Percentiles rank a stretch among this genome's conserved stretches.
Conservation (phyloP, 2,113 vertebrate species). For the Dasyprocta punctata region DNA sequence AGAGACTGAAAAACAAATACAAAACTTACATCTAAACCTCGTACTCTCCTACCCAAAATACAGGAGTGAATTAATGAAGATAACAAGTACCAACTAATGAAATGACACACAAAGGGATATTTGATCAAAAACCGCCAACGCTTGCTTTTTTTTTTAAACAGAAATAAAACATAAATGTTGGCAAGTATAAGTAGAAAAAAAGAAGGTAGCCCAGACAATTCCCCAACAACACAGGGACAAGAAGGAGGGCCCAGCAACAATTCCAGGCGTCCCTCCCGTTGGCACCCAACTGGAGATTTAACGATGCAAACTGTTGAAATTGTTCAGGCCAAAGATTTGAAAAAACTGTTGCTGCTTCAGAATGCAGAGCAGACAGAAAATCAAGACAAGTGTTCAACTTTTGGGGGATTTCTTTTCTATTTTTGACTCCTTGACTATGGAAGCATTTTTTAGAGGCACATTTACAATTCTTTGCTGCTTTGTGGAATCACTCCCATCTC, state of each 20-base stretch:
- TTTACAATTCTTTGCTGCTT: not conserved
- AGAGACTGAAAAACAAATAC: not conserved
- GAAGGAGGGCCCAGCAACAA: not conserved
- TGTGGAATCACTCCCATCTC: not conserved
- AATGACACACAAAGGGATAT: not conserved
- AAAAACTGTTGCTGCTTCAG: slow-evolving; percentile 23
- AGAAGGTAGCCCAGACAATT: not conserved
- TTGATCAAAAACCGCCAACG: slow-evolving; percentile 28
- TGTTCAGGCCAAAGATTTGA: not conserved
- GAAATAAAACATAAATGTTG: not conserved
- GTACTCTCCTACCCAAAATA: not conserved
- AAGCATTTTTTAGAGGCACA: not conserved
- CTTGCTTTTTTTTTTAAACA: not conserved
- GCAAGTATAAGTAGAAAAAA: not conserved
- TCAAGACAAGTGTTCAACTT: not conserved
- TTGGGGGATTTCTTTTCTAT: not conserved
- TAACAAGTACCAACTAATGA: slow-evolving; percentile 6
- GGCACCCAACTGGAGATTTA: not conserved
- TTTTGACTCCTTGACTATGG: not conserved
- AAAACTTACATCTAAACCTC: not conserved
- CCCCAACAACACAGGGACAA: not conserved
- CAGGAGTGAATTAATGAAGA: not conserved
- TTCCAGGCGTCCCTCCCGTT: not conserved
- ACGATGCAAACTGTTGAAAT: not conserved
- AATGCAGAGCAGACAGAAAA: not conserved